Evolutionary conservation across 92 coral and sea anemone genomes (phyloP).

Genomic region (Ricordea florida): DNA sequence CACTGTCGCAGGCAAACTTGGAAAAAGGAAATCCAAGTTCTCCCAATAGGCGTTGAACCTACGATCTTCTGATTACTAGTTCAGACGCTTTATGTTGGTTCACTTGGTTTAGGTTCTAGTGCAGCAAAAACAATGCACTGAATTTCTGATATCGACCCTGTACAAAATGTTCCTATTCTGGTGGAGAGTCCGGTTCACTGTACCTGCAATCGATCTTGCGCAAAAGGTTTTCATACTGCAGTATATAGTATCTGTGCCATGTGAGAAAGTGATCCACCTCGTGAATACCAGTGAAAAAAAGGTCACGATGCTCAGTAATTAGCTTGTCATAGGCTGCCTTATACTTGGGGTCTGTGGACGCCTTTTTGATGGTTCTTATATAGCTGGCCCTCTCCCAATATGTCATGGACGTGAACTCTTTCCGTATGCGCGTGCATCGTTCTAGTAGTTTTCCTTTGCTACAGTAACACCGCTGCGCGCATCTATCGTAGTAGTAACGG

Average conservation of each 20-base stretch:
- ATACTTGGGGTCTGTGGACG: conserved; percentile 59
- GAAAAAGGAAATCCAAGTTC: no score
- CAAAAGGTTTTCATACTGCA: conserved; percentile 32
- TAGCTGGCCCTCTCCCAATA: conserved; percentile 38
- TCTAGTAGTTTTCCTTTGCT: not conserved
- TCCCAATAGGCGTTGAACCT: no score
- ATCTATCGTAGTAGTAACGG: not conserved
- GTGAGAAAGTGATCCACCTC: conserved; percentile 34
- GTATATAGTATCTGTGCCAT: conserved; percentile 38
- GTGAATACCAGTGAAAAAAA: conserved; percentile 24
- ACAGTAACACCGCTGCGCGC: conserved; percentile 9
- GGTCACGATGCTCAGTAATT: conserved; percentile 5
- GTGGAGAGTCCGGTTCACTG: no score
- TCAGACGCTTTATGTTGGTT: no score
- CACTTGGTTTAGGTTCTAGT: no score
- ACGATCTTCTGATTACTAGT: no score
- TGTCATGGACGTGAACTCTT: conserved; percentile 61
- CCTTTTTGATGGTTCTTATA: conserved; percentile 34
- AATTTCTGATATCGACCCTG: no score
- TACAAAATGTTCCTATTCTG: no score
- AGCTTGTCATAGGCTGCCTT: conserved; percentile 35
- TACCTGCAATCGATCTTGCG: conserved; percentile 30
- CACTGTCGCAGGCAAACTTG: no score
- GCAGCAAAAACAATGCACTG: no score
- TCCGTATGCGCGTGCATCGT: conserved; percentile 57